These are phyloP conservation scores for Isurus oxyrinchus DNA, from an alignment of 2,113 vertebrate genomes.

Conservation along the genomic window DNA sequence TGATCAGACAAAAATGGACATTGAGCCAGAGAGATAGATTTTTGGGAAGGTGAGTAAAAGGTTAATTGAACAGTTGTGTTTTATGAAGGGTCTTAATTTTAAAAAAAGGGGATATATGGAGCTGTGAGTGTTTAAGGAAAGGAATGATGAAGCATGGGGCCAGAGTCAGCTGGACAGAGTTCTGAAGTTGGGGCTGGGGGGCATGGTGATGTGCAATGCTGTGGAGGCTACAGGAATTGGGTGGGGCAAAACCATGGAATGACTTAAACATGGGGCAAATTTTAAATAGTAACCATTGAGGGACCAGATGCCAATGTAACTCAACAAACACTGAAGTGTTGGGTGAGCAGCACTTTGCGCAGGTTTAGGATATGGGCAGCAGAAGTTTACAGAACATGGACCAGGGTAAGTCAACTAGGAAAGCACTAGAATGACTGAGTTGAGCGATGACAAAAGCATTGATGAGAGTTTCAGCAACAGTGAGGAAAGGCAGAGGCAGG, in stretches of 20 bases:
- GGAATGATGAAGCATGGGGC: not conserved
- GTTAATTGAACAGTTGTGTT: not conserved
- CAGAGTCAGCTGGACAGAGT: not conserved
- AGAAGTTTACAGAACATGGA: too few relatives aligned
- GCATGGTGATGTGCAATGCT: not conserved
- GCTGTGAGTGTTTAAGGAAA: not conserved
- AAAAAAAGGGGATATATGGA: not conserved
- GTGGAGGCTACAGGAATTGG: not conserved
- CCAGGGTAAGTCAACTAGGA: too few relatives aligned
- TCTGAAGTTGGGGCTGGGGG: not conserved
- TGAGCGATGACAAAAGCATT: too few relatives aligned
- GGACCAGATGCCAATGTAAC: not conserved
- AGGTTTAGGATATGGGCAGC: not conserved
- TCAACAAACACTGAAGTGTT: not conserved
- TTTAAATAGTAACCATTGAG: not conserved
- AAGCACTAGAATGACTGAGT: too few relatives aligned
- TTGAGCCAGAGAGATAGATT: not conserved
- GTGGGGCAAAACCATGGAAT: not conserved
- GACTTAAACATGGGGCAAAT: not conserved
- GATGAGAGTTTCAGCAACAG: too few relatives aligned
- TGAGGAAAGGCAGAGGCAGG: too few relatives aligned
- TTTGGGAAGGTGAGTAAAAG: not conserved
- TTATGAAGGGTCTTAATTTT: not conserved
- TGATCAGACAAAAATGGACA: not conserved
- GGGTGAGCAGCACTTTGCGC: not conserved